These are phyloP conservation scores for Petromus typicus DNA, from an alignment of 2,113 vertebrate genomes.

Conservation along the genomic window DNA sequence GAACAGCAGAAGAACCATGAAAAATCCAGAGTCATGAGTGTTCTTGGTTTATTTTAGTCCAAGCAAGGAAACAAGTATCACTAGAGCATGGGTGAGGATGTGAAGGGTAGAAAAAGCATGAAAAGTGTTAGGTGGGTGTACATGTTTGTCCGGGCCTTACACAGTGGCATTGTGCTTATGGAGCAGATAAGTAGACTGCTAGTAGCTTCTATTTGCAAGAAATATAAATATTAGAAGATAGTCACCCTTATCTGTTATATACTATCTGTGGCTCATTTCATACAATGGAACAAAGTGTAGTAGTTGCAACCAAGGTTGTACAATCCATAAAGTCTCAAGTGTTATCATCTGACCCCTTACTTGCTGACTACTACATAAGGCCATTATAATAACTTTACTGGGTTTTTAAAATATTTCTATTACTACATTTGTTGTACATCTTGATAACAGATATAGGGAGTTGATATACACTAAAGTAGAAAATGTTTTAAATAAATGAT, in stretches of 20 bases:
- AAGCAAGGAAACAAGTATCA: background rate
- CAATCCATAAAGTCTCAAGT: background rate
- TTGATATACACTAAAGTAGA: background rate
- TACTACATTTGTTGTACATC: background rate
- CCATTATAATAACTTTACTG: background rate
- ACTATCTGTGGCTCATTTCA: background rate
- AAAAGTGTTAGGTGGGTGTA: background rate
- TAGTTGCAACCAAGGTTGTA: background rate
- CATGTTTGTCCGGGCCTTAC: background rate
- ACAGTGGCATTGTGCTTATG: background rate
- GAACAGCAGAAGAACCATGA: background rate
- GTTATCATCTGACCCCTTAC: background rate
- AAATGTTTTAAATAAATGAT: background rate
- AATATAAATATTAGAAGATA: background rate
- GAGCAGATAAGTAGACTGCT: background rate
- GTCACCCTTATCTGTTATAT: background rate
- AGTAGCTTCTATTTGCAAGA: background rate
- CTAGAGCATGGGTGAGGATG: background rate
- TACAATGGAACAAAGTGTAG: background rate
- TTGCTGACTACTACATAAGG: background rate
- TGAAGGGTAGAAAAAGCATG: background rate
- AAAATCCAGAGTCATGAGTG: background rate
- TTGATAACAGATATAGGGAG: background rate
- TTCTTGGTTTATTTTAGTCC: background rate
- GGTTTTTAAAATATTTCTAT: background rate